Base-by-base conservation (phyloP, 2,797 vertebrate genomes). In the Eospalax fontanierii region DNA sequence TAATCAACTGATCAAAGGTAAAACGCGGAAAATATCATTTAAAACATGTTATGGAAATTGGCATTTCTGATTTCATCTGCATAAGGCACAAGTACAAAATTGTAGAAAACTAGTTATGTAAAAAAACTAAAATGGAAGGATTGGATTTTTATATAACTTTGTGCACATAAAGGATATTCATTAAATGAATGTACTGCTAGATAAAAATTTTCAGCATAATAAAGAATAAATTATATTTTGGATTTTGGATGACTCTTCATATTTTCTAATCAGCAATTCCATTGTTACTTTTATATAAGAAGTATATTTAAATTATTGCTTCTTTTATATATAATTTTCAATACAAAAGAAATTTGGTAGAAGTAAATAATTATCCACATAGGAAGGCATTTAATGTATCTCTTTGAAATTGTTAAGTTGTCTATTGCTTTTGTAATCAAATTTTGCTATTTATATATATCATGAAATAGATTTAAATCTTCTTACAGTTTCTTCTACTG, bases 51-150 rank as follows among this genome's bases (percentile, higher is more conserved):
- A 66, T 86, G 92, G 40, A 50, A 74, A 91, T 79, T 80, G 15
- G 43, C 79, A 30, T 68, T 81, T 90, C 84, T 94, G 40, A 96
- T 92, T 92, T 92, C 71, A 95, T 73, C 40, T 87, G 46, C 28
- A 71, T 91, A 75, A 65, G 22, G 50, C 79, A 92, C 26, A 93
- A 92, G 89, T 28, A 19, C 43, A 79, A 92, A 95, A 95, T 89
- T 80, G 61, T 2, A 94, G 70, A 30, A 66, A 40, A 89, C 46
- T 43, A 81, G 43, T 46, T 86, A 85, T 21, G 70, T 21, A 81
- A 38, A 86, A 68, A 90, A 24, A 22, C 15, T 59, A 33, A 83
- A 43, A 91, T 15, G 75, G 19, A 88, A 87, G 43, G 43, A 15
- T 61, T 91, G 26, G 3, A 4, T 74, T 88, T 93, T 43, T 46